A percentile compares a stretch with the other conserved stretches of the same genome.
Conservation (phyloP, 1,140 invertebrate genomes). For the Dreissena rostriformis region DNA sequence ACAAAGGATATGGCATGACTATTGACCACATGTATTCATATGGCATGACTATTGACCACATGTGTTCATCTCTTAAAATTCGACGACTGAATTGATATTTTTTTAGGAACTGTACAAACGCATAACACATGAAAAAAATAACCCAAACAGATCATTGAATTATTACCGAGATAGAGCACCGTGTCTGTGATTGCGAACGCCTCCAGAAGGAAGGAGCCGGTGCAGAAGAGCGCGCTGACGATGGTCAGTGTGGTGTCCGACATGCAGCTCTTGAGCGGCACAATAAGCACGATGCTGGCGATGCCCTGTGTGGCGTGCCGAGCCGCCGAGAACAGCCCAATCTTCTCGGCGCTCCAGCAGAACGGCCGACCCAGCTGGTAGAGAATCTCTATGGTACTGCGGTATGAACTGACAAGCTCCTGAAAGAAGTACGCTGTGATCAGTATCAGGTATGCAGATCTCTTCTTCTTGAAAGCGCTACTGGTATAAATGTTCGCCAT, state of each 20-base stretch:
- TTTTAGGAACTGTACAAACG: too few species aligned
- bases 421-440: too few species aligned
- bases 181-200: too few species aligned
- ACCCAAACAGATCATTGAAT: too few species aligned
- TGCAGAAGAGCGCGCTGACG: not conserved
- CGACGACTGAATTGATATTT: too few species aligned
- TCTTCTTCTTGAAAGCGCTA: not conserved
- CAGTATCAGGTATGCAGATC: conserved; percentile 14
- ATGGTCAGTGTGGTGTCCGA: conserved; percentile 13
- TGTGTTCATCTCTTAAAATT: too few species aligned
- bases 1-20: too few species aligned
- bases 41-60: too few species aligned
- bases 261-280: conserved; percentile 12
- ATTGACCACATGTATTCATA: too few species aligned
- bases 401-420: not conserved
- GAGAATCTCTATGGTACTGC: conserved; percentile 22
- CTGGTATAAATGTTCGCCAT: not conserved
- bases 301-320: conserved; percentile 7
- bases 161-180: conserved; percentile 35
- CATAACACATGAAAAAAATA: too few species aligned
- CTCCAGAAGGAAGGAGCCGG: conserved; percentile 23
- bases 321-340: too few species aligned
- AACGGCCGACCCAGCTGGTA: conserved; percentile 48
- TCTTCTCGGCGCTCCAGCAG: too few species aligned
- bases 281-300: not conserved